Conservation (phyloP, 2,797 vertebrate species). For the Craterocephalus amniculus region DNA sequence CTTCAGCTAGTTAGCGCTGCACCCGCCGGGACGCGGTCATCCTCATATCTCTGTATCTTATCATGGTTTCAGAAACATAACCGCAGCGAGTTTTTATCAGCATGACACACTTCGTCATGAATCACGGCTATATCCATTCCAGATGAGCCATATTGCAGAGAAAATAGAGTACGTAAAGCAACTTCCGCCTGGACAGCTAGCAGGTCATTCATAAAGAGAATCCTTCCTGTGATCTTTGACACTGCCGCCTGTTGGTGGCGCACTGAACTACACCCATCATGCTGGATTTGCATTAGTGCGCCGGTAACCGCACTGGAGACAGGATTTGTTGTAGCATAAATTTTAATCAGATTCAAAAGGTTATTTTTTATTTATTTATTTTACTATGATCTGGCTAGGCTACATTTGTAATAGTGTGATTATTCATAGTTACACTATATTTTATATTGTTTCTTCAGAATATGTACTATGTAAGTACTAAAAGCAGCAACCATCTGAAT, state of each 20-base stretch:
- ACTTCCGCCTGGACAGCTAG: constrained; percentile 40
- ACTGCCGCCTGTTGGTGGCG: constrained; percentile 43
- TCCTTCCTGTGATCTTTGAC: constrained; percentile 59
- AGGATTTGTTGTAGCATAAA: background rate
- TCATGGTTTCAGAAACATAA: constrained; percentile 7
- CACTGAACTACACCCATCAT: background rate
- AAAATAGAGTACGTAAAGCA: background rate
- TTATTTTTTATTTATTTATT: background rate
- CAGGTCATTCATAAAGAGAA: constrained; percentile 51
- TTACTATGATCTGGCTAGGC: background rate
- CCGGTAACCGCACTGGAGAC: background rate
- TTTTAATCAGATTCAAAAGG: background rate
- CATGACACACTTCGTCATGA: background rate
- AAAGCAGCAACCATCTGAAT: no score
- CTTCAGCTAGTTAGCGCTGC: constrained; percentile 46
- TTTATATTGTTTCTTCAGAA: no score
- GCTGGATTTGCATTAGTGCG: background rate
- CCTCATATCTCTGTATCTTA: constrained; percentile 32
- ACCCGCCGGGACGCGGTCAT: constrained; percentile 3
- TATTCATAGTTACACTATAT: no score
- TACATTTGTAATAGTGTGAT: no score
- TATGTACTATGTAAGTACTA: no score
- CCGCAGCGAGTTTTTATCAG: background rate
- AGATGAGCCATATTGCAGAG: background rate
- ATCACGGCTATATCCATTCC: background rate